phyloP scores from a whole-genome alignment of 2,888 invertebrate species.

The Bombylius discolor region DNA sequence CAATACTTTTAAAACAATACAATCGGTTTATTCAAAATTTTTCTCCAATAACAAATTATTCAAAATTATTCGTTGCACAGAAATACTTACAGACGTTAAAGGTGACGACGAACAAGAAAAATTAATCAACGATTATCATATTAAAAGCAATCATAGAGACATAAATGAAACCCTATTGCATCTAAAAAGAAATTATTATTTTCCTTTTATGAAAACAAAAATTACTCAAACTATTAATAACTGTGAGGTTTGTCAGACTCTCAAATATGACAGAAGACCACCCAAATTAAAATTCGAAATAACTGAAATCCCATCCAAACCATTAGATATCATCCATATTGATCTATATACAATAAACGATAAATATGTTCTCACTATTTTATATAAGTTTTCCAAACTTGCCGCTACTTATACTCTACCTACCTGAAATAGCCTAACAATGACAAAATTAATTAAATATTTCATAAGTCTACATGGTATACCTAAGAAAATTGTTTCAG shows the following conservation, averaged over 20 bases:
- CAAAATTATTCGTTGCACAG: constrained; percentile 3
- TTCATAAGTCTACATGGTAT: constrained; percentile 8
- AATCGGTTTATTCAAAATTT: constrained; percentile 11
- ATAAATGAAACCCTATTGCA: constrained; percentile 7
- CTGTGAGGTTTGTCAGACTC: constrained; percentile 4
- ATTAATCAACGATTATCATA: constrained; percentile 3
- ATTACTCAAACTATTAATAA: constrained; percentile 8
- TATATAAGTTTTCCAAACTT: constrained; percentile 9
- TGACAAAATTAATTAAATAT: constrained; percentile 1
- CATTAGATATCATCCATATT: constrained; percentile 12
- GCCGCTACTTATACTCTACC: constrained; percentile 6
- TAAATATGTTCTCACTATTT: constrained; percentile 5
- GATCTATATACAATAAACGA: constrained; percentile 12
- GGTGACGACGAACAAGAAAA: constrained; percentile 4
- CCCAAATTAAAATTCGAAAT: constrained; percentile 11
- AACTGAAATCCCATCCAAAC: constrained; percentile 13
- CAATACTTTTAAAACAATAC: constrained; percentile 8
- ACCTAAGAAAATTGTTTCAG: constrained; percentile 4
- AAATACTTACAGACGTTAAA: neutral
- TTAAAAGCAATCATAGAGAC: constrained; percentile 5
- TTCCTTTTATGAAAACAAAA: constrained; percentile 10
- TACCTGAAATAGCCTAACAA: constrained; percentile 6
- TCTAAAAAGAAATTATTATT: constrained; percentile 7
- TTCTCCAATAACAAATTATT: constrained; percentile 7
- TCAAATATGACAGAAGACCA: constrained; percentile 14